These are phyloP conservation scores for Antheraea assamensis DNA, from an alignment of 2,888 invertebrate species.

Conservation along the genomic window DNA sequence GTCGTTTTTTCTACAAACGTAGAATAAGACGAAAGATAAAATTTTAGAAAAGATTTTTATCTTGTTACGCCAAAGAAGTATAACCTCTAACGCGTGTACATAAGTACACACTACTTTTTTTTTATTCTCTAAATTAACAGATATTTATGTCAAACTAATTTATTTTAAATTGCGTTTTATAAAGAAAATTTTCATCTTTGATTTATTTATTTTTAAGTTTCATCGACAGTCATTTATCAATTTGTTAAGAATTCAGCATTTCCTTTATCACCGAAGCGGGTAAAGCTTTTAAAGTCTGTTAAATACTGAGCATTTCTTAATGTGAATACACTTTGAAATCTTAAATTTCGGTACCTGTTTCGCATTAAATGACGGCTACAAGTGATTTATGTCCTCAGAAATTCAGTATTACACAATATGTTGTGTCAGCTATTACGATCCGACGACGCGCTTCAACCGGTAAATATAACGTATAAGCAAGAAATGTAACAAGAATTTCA, in stretches of 20 bases:
- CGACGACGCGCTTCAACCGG: conserved; percentile 1
- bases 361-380: conserved; percentile 14
- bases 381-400: conserved; percentile 30
- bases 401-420: conserved; percentile 12
- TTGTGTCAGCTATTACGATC: conserved; percentile 5
- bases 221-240: neutral
- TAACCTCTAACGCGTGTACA: no score
- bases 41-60: no score
- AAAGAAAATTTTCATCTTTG: neutral
- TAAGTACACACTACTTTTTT: no score
- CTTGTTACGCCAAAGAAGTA: no score
- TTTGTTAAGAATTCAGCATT: neutral
- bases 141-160: neutral
- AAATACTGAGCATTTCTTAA: neutral
- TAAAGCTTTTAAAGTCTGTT: neutral
- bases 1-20: no score
- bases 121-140: no score
- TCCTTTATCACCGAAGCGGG: neutral
- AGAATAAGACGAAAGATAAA: no score
- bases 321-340: neutral
- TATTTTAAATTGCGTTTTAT: neutral
- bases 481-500: neutral
- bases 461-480: neutral
- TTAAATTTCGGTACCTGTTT: neutral
- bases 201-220: neutral